Base-by-base conservation (phyloP, 2,113 vertebrate genomes). In the Dromas ardeola region DNA sequence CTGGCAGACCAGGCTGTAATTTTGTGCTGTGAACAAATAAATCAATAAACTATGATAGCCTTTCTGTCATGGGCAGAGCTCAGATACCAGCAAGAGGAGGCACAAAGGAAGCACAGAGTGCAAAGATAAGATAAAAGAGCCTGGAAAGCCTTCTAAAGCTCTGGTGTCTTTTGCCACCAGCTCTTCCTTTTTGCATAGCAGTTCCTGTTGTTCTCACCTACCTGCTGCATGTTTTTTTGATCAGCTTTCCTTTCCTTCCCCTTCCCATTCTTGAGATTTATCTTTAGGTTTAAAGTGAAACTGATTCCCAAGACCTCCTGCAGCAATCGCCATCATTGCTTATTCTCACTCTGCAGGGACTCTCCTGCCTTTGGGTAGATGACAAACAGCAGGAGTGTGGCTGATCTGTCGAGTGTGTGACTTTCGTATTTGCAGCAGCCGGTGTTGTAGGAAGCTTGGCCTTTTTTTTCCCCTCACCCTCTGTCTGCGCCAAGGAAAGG, bases 11-110 rank as follows among this genome's bases (percentile, higher is more conserved):
- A 87, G 53, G 62, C 38, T 91, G 45, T 76, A 85, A 88, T 90
- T 91, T 76, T 73, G 40, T 81, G 30, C 50, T 76, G 34, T 40
- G 70, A 95, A 47, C 38, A 91, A 66, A 94, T 73, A 85, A 89
- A 94, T 90, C 58, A 58, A 55, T 82, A 80, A 93, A 77, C 32
- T 42, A 23, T 72, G 32, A 66, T 11, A 79, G 53, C 34, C 11
- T 86, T 88, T 73, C 30, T 29, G 62, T 42, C 36, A 65, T 27
- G 21, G 42, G 18, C n/a, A 85, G 62, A 94, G 74, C 45, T 82
- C n/a, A 43, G n/a, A 62, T 45, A 23, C 18, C 56, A 90, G 43
- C 62, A 84, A 56, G 40, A 90, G 36, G 19, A 84, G 26, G 49
- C 56, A 80, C 26, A 88, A 59, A 55, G 18, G 27, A 88, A 94